Evolutionary conservation across 2,888 invertebrate genomes (phyloP).

Genomic region (Meloe dianella): DNA sequence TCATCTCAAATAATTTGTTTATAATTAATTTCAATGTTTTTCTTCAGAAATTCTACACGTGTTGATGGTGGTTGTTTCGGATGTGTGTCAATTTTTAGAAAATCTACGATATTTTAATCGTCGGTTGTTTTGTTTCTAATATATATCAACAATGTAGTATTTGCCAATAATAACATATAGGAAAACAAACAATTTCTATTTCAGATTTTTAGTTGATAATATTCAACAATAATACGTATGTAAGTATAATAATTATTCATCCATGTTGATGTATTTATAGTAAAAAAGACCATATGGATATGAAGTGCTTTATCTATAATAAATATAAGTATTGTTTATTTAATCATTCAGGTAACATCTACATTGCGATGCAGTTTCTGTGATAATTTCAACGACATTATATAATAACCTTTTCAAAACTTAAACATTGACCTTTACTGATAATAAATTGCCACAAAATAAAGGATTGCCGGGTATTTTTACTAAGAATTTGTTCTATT

Average conservation of each 20-base stretch:
- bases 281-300: conserved; percentile 26
- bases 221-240: conserved; percentile 18
- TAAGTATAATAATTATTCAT: conserved; percentile 26
- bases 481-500: too few relatives aligned
- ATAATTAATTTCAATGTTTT: not conserved
- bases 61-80: not conserved
- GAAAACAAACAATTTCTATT: conserved; percentile 8
- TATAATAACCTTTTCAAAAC: conserved; percentile 6
- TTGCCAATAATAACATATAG: conserved; percentile 4
- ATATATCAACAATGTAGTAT: conserved; percentile 2
- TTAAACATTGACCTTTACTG: not conserved
- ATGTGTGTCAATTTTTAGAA: not conserved
- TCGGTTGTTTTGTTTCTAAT: not conserved
- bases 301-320: conserved; percentile 26
- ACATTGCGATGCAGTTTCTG: conserved; percentile 27
- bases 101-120: not conserved
- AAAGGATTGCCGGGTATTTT: too few relatives aligned
- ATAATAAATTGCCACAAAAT: too few relatives aligned
- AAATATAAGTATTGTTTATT: conserved; percentile 25
- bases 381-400: conserved; percentile 25
- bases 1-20: not conserved
- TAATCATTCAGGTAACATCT: conserved; percentile 19
- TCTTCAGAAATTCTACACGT: not conserved
- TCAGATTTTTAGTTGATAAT: conserved; percentile 15
- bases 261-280: conserved; percentile 28